Evolutionary conservation across 2,888 invertebrate genomes (phyloP).

Genomic region (Mythimna ferrago): DNA sequence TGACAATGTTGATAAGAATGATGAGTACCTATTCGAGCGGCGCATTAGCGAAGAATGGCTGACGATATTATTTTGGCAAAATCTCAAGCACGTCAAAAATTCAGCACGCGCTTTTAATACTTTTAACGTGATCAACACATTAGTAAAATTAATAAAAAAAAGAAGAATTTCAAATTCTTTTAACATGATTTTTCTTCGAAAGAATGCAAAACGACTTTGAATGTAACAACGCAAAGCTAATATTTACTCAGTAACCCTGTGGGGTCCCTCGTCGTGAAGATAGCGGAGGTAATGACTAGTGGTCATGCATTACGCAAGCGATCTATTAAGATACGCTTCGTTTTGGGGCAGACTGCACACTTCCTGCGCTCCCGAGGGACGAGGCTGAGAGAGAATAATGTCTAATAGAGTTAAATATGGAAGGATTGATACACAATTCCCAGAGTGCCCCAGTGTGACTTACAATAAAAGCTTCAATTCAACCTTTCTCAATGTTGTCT

Average conservation of each 20-base stretch:
- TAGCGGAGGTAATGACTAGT: conserved; percentile 31
- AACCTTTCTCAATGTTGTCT: background rate
- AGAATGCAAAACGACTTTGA: background rate
- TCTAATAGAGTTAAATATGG: background rate
- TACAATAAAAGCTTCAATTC: background rate
- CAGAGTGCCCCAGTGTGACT: background rate
- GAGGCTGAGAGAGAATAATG: conserved; percentile 2
- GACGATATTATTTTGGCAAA: conserved; percentile 53
- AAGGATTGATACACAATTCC: background rate
- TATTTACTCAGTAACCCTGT: background rate
- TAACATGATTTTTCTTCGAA: conserved; percentile 11
- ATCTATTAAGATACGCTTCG: conserved; percentile 58
- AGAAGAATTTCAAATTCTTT: conserved; percentile 21
- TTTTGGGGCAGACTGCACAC: conserved; percentile 52
- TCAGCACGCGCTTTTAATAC: conserved; percentile 32
- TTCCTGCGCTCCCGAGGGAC: conserved; percentile 38
- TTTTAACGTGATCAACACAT: conserved; percentile 42
- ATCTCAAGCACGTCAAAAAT: conserved; percentile 47
- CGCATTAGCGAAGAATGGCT: conserved; percentile 37
- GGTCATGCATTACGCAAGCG: conserved; percentile 34
- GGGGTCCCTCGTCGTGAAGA: conserved; percentile 15
- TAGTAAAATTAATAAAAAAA: conserved; percentile 21
- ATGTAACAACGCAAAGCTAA: background rate
- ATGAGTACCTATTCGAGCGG: conserved; percentile 20
- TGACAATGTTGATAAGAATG: conserved; percentile 13